Evolutionary conservation across 92 coral and sea anemone species (phyloP).

Genomic region (Bergia sp.): DNA sequence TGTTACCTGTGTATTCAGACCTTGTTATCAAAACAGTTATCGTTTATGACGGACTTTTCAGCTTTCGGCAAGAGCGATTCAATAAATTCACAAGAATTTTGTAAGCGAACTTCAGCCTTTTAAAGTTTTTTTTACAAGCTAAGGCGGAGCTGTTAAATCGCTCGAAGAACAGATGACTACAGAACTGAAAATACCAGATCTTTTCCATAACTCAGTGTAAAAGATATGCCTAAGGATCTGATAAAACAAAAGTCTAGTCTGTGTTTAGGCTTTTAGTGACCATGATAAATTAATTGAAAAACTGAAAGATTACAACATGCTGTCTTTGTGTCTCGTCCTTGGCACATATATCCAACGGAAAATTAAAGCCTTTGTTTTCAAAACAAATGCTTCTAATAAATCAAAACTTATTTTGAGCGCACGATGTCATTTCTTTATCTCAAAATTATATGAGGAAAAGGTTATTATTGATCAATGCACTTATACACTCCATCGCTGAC

Average conservation of each 20-base stretch:
- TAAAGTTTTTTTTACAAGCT: neutral
- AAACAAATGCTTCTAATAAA: slow-evolving; percentile 6
- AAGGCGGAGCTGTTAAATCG: neutral
- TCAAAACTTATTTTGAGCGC: neutral
- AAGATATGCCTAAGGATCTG: slow-evolving; percentile 34
- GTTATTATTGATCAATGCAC: neutral
- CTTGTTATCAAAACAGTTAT: neutral
- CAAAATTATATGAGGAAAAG: neutral
- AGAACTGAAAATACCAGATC: slow-evolving; percentile 5
- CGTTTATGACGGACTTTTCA: neutral
- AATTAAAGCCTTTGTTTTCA: neutral
- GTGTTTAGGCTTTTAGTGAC: slow-evolving; percentile 27
- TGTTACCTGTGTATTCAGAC: neutral
- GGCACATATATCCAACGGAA: neutral
- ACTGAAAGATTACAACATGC: slow-evolving; percentile 5
- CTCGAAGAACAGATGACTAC: neutral
- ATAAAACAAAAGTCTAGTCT: slow-evolving; percentile 23
- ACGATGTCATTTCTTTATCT: neutral
- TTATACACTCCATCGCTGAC: neutral
- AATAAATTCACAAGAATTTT: neutral
- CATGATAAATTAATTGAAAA: slow-evolving; percentile 8
- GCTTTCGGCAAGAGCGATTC: neutral
- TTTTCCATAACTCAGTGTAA: slow-evolving; percentile 9
- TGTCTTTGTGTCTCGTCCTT: neutral
- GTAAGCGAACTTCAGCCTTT: neutral